A percentile compares a stretch with the other conserved stretches of the same genome.
Conservation (phyloP, 2,113 vertebrate genomes). For the Cyprinodon brontotheroides region DNA sequence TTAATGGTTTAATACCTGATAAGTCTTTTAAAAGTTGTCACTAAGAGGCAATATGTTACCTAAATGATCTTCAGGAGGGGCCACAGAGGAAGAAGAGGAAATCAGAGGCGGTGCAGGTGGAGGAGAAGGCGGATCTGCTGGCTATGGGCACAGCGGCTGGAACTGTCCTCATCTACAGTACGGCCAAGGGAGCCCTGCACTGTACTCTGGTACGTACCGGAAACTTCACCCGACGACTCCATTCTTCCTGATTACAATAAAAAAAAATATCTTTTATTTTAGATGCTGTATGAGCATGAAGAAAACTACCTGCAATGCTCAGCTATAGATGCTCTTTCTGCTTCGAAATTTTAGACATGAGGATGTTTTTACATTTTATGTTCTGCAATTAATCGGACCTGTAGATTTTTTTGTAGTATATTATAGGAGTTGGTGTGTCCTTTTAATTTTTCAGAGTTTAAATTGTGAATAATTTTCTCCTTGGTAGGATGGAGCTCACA, state of each 20-base stretch:
- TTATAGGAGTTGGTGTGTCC: background rate
- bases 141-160: constrained; percentile 95
- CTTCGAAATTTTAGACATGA: background rate
- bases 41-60: background rate
- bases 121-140: constrained; percentile 88
- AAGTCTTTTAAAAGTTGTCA: background rate
- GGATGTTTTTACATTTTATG: too few species aligned
- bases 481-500: constrained; percentile 88
- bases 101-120: constrained; percentile 84
- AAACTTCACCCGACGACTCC: background rate
- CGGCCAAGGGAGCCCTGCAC: constrained; percentile 91
- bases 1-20: background rate
- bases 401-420: too few species aligned
- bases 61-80: constrained; percentile 82
- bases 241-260: too few species aligned
- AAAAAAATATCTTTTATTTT: too few species aligned
- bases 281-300: background rate
- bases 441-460: background rate
- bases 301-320: background rate
- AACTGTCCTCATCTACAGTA: constrained; percentile 94
- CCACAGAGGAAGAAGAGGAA: constrained; percentile 97
- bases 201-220: constrained; percentile 88
- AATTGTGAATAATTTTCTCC: background rate
- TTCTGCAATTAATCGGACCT: too few species aligned
- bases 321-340: background rate